These are phyloP conservation scores for Pogonocichla stellata DNA, from an alignment of 2,113 vertebrate genomes.

Conservation along the genomic window DNA sequence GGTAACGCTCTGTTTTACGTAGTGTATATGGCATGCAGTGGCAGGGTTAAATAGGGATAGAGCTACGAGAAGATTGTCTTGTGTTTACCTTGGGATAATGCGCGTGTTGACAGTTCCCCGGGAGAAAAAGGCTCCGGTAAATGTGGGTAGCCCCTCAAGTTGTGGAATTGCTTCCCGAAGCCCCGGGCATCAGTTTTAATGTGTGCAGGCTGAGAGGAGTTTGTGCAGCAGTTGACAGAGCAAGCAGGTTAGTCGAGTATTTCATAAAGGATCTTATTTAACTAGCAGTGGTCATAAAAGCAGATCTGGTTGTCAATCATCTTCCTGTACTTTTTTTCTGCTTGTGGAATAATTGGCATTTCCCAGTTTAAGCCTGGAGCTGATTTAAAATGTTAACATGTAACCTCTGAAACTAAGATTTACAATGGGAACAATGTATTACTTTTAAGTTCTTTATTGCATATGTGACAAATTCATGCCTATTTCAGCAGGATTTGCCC, in stretches of 20 bases:
- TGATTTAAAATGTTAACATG: conserved; percentile 56
- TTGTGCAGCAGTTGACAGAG: background rate
- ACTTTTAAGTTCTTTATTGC: conserved; percentile 28
- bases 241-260: background rate
- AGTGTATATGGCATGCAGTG: background rate
- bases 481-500: conserved; percentile 47
- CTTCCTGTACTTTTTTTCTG: background rate
- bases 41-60: background rate
- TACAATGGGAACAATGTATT: conserved; percentile 38
- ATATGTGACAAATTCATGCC: conserved; percentile 40
- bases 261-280: background rate
- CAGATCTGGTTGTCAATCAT: background rate
- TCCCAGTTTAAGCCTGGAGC: conserved; percentile 42
- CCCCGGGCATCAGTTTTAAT: background rate
- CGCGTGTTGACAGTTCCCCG: background rate
- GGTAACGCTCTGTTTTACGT: background rate
- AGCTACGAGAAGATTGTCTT: background rate
- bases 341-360: conserved; percentile 3
- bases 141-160: background rate
- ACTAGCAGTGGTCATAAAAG: background rate
- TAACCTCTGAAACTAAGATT: conserved; percentile 42
- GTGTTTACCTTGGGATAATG: background rate
- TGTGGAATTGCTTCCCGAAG: background rate
- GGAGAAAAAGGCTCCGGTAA: background rate
- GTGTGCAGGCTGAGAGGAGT: background rate